These are phyloP conservation scores for Spodoptera littoralis DNA, from an alignment of 2,888 invertebrate species.

Conservation along the genomic window DNA sequence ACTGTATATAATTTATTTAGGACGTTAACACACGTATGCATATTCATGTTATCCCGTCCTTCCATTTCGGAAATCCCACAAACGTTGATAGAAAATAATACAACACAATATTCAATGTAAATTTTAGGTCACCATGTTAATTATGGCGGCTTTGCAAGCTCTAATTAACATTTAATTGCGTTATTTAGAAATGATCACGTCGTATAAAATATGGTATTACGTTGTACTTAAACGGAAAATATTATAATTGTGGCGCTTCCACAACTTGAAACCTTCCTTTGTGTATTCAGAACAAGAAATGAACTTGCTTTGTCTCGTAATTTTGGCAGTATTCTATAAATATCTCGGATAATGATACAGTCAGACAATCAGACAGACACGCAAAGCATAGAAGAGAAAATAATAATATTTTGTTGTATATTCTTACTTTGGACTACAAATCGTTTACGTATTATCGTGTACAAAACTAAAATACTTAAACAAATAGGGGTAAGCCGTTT, in stretches of 20 bases:
- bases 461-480: too few relatives aligned
- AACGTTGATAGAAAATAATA: conserved; percentile 46
- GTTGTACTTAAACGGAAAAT: conserved; percentile 21
- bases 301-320: too few relatives aligned
- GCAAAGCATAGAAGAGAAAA: too few relatives aligned
- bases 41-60: conserved; percentile 32
- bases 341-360: too few relatives aligned
- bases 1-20: conserved; percentile 34
- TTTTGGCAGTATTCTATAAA: too few relatives aligned
- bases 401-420: too few relatives aligned
- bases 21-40: conserved; percentile 32
- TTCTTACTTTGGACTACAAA: too few relatives aligned
- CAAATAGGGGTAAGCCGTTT: too few relatives aligned
- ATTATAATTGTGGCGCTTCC: conserved; percentile 8
- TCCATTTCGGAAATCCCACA: conserved; percentile 39
- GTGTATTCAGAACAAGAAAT: too few relatives aligned
- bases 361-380: too few relatives aligned
- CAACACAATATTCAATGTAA: conserved; percentile 42
- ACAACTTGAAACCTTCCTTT: conserved; percentile 4
- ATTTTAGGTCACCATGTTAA: conserved; percentile 47
- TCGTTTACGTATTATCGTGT: too few relatives aligned
- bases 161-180: conserved; percentile 58
- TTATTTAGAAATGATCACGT: conserved; percentile 59
- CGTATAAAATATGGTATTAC: conserved; percentile 33
- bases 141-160: conserved; percentile 34